Percentiles rank a stretch among this genome's conserved stretches.
Conservation (phyloP, 1,140 invertebrate genomes). For the Drosophila nikananu region DNA sequence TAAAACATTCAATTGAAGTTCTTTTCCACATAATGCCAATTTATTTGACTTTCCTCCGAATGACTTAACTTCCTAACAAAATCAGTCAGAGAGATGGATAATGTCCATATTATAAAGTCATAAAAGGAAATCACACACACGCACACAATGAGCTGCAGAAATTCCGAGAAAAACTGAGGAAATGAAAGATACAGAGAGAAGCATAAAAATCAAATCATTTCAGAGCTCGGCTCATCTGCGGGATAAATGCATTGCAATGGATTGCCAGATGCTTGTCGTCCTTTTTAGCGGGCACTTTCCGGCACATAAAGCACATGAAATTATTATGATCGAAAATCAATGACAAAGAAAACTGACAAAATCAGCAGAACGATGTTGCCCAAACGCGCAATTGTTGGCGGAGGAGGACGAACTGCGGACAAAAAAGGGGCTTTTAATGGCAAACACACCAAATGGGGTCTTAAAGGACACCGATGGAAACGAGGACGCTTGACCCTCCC, state of each 20-base stretch:
- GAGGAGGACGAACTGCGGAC: neutral
- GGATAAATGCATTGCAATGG: slow-evolving; percentile 65
- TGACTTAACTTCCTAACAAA: neutral
- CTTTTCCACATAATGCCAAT: neutral
- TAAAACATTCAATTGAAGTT: neutral
- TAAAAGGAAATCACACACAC: slow-evolving; percentile 35
- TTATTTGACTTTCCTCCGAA: neutral
- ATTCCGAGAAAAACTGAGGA: slow-evolving; percentile 19
- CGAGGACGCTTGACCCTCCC: slow-evolving; percentile 43
- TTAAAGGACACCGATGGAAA: slow-evolving; percentile 26
- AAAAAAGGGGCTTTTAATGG: slow-evolving; percentile 24
- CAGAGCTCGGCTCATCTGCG: slow-evolving; percentile 26
- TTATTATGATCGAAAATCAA: slow-evolving; percentile 82
- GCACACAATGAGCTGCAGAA: slow-evolving; percentile 13
- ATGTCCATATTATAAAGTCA: slow-evolving; percentile 49
- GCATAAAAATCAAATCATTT: slow-evolving; percentile 73
- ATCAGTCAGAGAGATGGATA: slow-evolving; percentile 4
- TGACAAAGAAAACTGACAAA: slow-evolving; percentile 79
- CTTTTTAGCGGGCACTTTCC: slow-evolving; percentile 55
- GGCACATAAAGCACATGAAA: slow-evolving; percentile 76
- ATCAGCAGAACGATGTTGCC: slow-evolving; percentile 59
- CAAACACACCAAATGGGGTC: slow-evolving; percentile 17
- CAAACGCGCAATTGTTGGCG: slow-evolving; percentile 27
- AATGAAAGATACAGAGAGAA: slow-evolving; percentile 44
- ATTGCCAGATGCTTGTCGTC: slow-evolving; percentile 53